A percentile compares a stretch with the other conserved stretches of the same genome.
Conservation (phyloP, 2,888 invertebrate species). For the Andrena haemorrhoa region DNA sequence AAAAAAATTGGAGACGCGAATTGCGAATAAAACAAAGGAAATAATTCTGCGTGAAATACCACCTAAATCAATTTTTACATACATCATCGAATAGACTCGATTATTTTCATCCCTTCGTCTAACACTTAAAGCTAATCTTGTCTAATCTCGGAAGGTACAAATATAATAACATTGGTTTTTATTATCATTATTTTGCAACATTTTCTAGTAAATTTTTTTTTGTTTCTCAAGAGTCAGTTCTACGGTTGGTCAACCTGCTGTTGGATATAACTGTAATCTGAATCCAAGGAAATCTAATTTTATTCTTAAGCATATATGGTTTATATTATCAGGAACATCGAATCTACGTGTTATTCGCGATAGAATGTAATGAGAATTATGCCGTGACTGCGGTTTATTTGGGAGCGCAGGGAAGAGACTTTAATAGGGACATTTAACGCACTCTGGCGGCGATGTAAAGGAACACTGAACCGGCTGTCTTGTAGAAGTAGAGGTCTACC, state of each 20-base stretch:
- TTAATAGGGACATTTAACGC: constrained; percentile 31
- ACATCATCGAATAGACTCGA: constrained; percentile 1
- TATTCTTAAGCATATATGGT: neutral
- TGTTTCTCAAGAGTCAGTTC: neutral
- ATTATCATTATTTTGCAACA: neutral
- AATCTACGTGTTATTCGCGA: neutral
- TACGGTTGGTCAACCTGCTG: constrained; percentile 24
- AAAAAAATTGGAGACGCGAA: neutral
- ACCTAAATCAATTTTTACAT: neutral
- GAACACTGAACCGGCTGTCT: constrained; percentile 53
- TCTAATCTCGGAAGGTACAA: no score
- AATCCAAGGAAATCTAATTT: constrained; percentile 28
- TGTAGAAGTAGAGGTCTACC: constrained; percentile 57
- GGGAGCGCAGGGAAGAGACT: constrained; percentile 4
- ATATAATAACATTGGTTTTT: neutral
- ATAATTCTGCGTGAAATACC: neutral
- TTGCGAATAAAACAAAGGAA: neutral
- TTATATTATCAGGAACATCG: neutral
- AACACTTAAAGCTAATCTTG: neutral
- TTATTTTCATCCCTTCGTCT: no score
- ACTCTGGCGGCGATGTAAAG: constrained; percentile 46
- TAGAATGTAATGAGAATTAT: neutral
- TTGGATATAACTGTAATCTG: neutral
- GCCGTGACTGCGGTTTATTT: neutral
- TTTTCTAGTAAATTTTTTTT: constrained; percentile 8